These are phyloP conservation scores for Pachymerium ferrugineum DNA, from an alignment of 2,888 invertebrate species.

Conservation along the genomic window DNA sequence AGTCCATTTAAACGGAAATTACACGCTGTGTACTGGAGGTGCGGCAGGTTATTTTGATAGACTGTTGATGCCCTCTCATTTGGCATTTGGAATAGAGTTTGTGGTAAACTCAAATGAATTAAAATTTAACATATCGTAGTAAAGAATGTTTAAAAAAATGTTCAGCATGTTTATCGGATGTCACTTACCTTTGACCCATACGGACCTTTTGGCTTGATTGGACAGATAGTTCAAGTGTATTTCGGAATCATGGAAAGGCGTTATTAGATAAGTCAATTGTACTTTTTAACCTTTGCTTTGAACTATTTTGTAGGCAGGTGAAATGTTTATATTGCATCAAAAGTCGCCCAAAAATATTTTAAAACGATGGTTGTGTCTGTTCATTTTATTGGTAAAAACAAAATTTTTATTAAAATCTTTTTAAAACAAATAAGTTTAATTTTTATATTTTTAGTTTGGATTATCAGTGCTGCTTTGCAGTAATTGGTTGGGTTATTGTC, in stretches of 20 bases:
- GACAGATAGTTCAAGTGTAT: neutral
- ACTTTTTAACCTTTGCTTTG: neutral
- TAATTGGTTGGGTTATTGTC: neutral
- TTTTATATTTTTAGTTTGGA: neutral
- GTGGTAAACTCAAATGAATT: neutral
- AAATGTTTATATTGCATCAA: neutral
- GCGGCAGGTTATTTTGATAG: neutral
- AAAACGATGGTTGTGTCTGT: neutral
- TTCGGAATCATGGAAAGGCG: neutral
- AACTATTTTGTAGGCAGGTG: neutral
- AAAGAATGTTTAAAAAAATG: neutral
- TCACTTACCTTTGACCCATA: neutral
- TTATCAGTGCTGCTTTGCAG: neutral
- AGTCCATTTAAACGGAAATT: neutral
- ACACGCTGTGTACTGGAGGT: neutral
- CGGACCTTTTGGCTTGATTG: neutral
- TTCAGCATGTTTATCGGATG: neutral
- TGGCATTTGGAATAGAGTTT: neutral
- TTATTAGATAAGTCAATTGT: too few relatives aligned
- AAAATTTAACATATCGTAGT: too few relatives aligned
- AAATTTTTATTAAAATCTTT: too few relatives aligned
- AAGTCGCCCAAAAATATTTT: neutral
- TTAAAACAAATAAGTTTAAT: neutral
- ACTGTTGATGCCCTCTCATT: neutral
- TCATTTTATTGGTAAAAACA: neutral